phyloP scores from a whole-genome alignment of 2,888 invertebrate species.

The Troides aeacus region DNA sequence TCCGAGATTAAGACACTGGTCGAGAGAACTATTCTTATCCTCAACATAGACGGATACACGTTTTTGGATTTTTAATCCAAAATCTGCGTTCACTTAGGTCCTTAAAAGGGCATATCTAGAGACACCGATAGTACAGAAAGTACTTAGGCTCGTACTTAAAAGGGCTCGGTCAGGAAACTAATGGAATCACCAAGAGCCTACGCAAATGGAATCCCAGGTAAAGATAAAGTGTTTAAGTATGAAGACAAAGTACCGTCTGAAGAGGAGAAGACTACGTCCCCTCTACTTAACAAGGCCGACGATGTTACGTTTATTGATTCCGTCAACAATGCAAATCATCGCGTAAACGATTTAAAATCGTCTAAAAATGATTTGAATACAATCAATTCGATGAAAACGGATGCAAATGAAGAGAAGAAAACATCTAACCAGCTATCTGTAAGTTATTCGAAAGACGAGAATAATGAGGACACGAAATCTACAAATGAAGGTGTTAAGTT shows the following conservation, averaged over 20 bases:
- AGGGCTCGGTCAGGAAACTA: conserved; percentile 55
- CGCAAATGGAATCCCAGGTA: conserved; percentile 73
- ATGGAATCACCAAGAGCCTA: conserved; percentile 71
- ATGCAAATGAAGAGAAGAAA: conserved; percentile 43
- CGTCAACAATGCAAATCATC: conserved; percentile 53
- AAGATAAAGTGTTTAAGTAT: conserved; percentile 63
- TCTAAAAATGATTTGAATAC: conserved; percentile 62
- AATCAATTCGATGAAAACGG: conserved; percentile 66
- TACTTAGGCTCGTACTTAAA: conserved; percentile 56
- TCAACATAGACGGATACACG: conserved; percentile 58
- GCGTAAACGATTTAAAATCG: conserved; percentile 47
- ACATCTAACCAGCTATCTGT: conserved; percentile 51
- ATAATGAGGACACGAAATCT: conserved; percentile 66
- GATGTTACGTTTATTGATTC: conserved; percentile 65
- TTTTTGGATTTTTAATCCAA: conserved; percentile 57
- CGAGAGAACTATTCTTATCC: conserved; percentile 66
- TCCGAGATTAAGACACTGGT: conserved; percentile 81
- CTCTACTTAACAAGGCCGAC: conserved; percentile 57
- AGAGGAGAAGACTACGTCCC: conserved; percentile 74
- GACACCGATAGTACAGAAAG: conserved; percentile 45
- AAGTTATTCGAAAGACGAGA: conserved; percentile 52
- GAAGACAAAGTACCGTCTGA: conserved; percentile 71
- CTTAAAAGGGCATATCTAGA: conserved; percentile 53
- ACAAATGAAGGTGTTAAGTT: conserved; percentile 76
- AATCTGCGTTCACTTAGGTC: conserved; percentile 54